phyloP scores from a whole-genome alignment of 2,888 invertebrate species.

The Aproaerema taeniolella region DNA sequence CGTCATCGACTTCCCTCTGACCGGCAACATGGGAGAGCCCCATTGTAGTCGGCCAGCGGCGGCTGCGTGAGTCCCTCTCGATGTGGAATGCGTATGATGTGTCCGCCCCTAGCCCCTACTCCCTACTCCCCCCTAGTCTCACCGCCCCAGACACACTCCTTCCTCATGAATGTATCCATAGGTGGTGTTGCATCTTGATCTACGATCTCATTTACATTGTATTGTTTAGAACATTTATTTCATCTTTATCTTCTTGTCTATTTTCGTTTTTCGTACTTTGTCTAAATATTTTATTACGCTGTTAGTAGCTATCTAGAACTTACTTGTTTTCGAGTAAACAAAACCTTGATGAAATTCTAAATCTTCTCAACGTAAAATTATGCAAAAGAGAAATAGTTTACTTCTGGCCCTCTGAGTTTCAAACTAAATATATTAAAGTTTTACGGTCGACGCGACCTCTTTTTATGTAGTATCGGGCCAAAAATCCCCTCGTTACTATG shows the following conservation, averaged over 20 bases:
- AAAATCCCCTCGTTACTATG: constrained; percentile 13
- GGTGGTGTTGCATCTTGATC: constrained; percentile 51
- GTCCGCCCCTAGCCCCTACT: constrained; percentile 25
- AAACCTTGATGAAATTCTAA: constrained; percentile 20
- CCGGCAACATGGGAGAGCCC: constrained; percentile 70
- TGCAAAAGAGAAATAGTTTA: constrained; percentile 1
- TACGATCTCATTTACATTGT: constrained; percentile 24
- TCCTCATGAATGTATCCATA: constrained; percentile 42
- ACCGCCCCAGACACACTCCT: no score
- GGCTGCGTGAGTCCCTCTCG: constrained; percentile 74
- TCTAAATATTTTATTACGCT: background rate
- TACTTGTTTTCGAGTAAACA: background rate
- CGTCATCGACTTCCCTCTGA: constrained; percentile 84
- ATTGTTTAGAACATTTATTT: no score
- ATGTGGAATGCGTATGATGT: constrained; percentile 68
- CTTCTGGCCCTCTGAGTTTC: constrained; percentile 2
- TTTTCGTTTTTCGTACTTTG: background rate
- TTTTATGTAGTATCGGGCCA: constrained; percentile 11
- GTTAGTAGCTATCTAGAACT: constrained; percentile 1
- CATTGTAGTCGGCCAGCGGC: constrained; percentile 58
- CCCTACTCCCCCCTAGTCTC: constrained; percentile 26
- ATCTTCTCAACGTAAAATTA: background rate
- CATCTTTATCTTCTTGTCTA: constrained; percentile 24
- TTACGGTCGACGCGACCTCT: constrained; percentile 5
- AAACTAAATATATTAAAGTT: constrained; percentile 13